A percentile compares a stretch with the other conserved stretches of the same genome.
Evolutionary conservation across 2,113 vertebrate genomes (phyloP).

Genomic region (Heloderma charlesbogerti): DNA sequence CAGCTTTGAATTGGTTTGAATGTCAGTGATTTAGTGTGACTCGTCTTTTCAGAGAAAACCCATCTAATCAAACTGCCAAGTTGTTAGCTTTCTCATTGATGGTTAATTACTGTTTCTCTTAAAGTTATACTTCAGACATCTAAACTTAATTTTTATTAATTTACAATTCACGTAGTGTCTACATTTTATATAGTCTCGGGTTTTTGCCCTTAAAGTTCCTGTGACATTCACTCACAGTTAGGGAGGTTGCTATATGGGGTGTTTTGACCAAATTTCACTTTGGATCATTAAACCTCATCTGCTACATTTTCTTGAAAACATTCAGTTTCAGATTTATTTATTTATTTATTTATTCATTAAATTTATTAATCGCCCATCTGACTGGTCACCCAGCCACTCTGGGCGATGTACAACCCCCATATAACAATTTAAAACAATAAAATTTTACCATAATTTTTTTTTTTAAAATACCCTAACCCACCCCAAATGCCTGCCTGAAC

Average conservation of each 20-base stretch:
- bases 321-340: background rate
- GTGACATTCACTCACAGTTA: background rate
- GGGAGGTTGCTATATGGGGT: background rate
- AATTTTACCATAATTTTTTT: too few species aligned
- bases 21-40: background rate
- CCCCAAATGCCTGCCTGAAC: too few species aligned
- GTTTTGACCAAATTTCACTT: background rate
- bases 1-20: background rate
- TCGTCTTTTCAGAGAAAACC: background rate
- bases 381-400: too few species aligned
- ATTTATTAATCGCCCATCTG: too few species aligned
- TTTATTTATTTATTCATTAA: too few species aligned
- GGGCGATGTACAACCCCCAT: too few species aligned
- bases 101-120: constrained; percentile 22
- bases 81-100: constrained; percentile 14
- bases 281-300: background rate
- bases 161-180: background rate
- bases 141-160: background rate
- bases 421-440: too few species aligned
- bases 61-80: constrained; percentile 20
- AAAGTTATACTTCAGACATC: background rate
- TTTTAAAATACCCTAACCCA: too few species aligned
- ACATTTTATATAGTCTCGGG: background rate
- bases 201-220: background rate
- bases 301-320: accelerated